Base-by-base conservation (phyloP, 2,797 vertebrate species). In the Aselliscus stoliczkanus region DNA sequence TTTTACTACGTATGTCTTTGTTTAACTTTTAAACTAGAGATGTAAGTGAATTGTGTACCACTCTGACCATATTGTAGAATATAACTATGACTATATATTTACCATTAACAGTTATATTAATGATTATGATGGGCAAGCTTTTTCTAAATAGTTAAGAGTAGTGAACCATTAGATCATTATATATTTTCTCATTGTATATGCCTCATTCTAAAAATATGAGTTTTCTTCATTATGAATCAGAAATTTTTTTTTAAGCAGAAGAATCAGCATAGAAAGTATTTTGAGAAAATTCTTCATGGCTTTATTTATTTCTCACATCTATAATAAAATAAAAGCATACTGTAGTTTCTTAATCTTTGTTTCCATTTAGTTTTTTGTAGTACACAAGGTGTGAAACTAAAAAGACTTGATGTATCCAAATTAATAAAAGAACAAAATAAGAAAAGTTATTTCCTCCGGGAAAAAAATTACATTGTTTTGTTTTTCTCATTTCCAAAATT, bases 251-350 rank as follows among this genome's bases (percentile, higher is more conserved):
- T 73, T 79, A 88, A 62, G 27, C 15, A 21, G 14, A 65, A 79
- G 65, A 50, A 88, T 92, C 34, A 60, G 27, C 23, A 50, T 23
- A 20, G 21, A 65, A 50, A 84, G 23, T 76, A 83, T 92, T 87
- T 93, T 81, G 80, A 95, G 25, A n/a, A 96, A 81, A 62, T 79
- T 73, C 44, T 82, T 95, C 42, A 50, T 88, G 60, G 23, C 17
- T 50, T 9, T 77, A 64, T 92, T 92, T 91, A 89, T 15, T 64
- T 96, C 47, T 93, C 84, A 83, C 15, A 12, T 76, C 21, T 88
- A 12, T 88, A 93, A 73, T 88, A 34, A 92, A 93, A 89, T 75
- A 72, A 81, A 83, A 79, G 23, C 9, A 13, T 39, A 20, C 27
- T 81, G 37, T 58, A 62, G 5, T 72, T 65, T 85, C 47, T 83